These are phyloP conservation scores for Epinephelus coioides DNA, from an alignment of 2,797 vertebrate genomes.

Conservation along the genomic window DNA sequence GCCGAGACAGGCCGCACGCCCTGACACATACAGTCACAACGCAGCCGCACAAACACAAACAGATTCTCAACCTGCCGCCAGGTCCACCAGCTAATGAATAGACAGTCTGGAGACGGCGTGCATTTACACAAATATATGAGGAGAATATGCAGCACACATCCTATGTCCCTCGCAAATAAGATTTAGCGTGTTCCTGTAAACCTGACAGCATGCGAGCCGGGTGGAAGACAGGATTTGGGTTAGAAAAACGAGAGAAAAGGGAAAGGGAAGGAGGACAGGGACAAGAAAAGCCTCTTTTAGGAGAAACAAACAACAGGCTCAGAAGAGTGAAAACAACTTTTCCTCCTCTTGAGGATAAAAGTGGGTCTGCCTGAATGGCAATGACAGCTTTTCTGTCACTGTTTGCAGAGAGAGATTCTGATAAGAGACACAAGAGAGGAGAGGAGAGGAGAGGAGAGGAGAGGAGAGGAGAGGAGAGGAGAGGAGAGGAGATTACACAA, in stretches of 20 bases:
- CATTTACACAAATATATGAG: conserved; percentile 16
- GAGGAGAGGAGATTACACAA: conserved; percentile 4
- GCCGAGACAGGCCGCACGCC: conserved; percentile 23
- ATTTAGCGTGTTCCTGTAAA: conserved; percentile 31
- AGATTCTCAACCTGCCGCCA: conserved; percentile 39
- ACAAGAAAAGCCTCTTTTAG: conserved; percentile 56
- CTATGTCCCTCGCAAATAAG: conserved; percentile 21
- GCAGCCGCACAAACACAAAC: conserved; percentile 18
- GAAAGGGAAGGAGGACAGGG: conserved; percentile 12
- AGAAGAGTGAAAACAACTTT: conserved; percentile 57
- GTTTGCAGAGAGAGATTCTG: conserved; percentile 27
- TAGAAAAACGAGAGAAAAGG: conserved; percentile 20
- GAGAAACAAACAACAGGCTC: conserved; percentile 58
- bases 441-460: conserved; percentile 5
- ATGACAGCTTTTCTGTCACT: conserved; percentile 38
- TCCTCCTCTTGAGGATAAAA: conserved; percentile 52
- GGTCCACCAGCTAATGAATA: conserved; percentile 44
- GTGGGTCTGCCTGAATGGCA: conserved; percentile 35
- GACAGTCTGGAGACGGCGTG: conserved; percentile 1
- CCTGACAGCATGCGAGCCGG: conserved; percentile 40
- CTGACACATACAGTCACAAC: conserved; percentile 23
- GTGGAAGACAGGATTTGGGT: conserved; percentile 36
- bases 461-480: conserved; percentile 2
- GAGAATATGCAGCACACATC: conserved; percentile 30
- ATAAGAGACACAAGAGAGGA: conserved; percentile 14